Evolutionary conservation across 2,888 invertebrate genomes (phyloP).

Genomic region (Galerucella calmariensis): DNA sequence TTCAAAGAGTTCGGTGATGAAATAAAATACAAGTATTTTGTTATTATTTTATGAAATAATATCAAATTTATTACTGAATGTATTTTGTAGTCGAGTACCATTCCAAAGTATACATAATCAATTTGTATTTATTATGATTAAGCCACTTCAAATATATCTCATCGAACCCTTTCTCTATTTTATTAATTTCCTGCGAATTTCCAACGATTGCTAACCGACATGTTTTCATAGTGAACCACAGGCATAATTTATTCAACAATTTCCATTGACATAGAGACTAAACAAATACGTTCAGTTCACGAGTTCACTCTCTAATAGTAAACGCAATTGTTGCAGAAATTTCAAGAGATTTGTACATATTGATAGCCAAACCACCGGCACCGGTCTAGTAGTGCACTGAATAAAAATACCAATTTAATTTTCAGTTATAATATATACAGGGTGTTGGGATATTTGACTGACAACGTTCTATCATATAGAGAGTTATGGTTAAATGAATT

Average conservation of each 20-base stretch:
- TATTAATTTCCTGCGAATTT: slow-evolving; percentile 11
- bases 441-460: too few relatives aligned
- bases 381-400: not conserved
- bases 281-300: slow-evolving; percentile 2
- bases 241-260: slow-evolving; percentile 9
- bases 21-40: too few relatives aligned
- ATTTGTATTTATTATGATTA: not conserved
- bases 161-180: not conserved
- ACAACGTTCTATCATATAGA: too few relatives aligned
- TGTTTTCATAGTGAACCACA: not conserved
- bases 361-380: not conserved
- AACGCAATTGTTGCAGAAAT: not conserved
- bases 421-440: not conserved
- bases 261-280: slow-evolving; percentile 11
- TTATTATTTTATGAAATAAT: not conserved
- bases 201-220: not conserved
- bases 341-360: slow-evolving; percentile 11
- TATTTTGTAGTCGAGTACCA: slow-evolving; percentile 33
- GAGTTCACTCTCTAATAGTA: not conserved
- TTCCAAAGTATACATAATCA: not conserved
- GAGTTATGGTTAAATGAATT: too few relatives aligned
- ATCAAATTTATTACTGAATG: not conserved
- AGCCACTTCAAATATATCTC: not conserved
- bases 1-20: too few relatives aligned
- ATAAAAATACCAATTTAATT: not conserved